These are phyloP conservation scores for Pseudorasbora parva DNA, from an alignment of 2,113 vertebrate genomes.

Conservation along the genomic window DNA sequence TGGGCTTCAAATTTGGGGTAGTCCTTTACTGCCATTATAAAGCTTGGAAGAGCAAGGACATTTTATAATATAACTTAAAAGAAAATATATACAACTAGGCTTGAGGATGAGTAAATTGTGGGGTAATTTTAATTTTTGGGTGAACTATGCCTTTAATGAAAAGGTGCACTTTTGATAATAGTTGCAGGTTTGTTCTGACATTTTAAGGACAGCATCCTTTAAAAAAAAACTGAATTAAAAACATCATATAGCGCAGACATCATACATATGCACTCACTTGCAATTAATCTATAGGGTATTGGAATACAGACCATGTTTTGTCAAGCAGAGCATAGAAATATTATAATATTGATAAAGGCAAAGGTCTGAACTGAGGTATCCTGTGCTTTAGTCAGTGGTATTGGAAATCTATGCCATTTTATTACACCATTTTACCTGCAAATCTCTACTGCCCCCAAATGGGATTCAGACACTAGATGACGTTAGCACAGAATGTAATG, in stretches of 20 bases:
- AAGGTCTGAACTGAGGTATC: conserved; percentile 12
- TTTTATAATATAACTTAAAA: too few relatives aligned
- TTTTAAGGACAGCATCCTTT: neutral
- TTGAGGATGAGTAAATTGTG: too few relatives aligned
- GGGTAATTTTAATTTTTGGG: too few relatives aligned
- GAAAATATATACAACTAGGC: too few relatives aligned
- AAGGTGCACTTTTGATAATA: neutral
- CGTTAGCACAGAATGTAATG: neutral
- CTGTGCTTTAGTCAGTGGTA: neutral
- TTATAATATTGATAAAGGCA: conserved; percentile 7
- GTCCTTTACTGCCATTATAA: too few relatives aligned
- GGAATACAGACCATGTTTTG: neutral
- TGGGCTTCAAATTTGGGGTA: too few relatives aligned
- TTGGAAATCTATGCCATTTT: conserved; percentile 5
- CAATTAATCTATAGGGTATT: neutral
- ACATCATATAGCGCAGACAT: neutral
- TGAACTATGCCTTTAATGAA: too few relatives aligned
- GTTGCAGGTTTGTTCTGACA: neutral
- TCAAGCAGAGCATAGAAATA: neutral
- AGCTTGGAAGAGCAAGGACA: too few relatives aligned
- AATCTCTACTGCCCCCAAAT: conserved; percentile 1
- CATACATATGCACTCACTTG: neutral
- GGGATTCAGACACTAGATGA: neutral
- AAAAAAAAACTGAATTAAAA: neutral
- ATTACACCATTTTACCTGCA: neutral